phyloP scores from a whole-genome alignment of 2,888 invertebrate genomes.

The Drosophila borealis region DNA sequence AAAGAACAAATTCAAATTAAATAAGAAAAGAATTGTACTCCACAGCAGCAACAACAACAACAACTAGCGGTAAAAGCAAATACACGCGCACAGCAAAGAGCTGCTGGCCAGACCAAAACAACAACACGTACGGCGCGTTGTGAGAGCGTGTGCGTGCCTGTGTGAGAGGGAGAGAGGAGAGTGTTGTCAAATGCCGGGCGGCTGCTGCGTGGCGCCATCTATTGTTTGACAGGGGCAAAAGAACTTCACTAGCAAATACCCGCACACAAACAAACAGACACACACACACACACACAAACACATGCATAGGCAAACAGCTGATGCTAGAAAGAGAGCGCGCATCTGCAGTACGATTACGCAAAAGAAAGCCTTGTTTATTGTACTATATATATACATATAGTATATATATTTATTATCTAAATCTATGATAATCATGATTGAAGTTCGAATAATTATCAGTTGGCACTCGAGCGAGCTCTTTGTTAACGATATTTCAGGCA shows the following conservation, averaged over 20 bases:
- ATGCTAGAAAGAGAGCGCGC: conserved; percentile 21
- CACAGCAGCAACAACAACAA: conserved; percentile 27
- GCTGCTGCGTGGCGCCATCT: conserved; percentile 59
- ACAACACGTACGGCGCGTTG: conserved; percentile 18
- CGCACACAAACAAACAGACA: background rate
- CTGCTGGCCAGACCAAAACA: conserved; percentile 42
- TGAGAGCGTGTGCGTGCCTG: conserved; percentile 20
- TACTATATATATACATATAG: background rate
- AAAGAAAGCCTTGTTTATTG: conserved; percentile 8
- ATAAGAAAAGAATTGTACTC: conserved; percentile 48
- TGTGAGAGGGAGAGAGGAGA: background rate
- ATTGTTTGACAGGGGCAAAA: conserved; percentile 15
- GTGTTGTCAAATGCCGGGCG: conserved; percentile 44
- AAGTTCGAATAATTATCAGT: conserved; percentile 30
- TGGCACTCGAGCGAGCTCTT: conserved; percentile 13
- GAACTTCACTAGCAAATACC: conserved; percentile 6
- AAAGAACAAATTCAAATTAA: conserved; percentile 22
- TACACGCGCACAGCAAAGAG: conserved; percentile 33
- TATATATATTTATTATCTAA: conserved; percentile 19
- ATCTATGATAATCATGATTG: conserved; percentile 40
- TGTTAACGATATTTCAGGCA: conserved; percentile 13
- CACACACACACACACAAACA: background rate
- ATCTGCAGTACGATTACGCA: conserved; percentile 26
- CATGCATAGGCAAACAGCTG: conserved; percentile 33
- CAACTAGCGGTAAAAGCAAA: conserved; percentile 52